Evolutionary conservation across 2,113 vertebrate genomes (phyloP).

Genomic region (Hiodon tergisus): DNA sequence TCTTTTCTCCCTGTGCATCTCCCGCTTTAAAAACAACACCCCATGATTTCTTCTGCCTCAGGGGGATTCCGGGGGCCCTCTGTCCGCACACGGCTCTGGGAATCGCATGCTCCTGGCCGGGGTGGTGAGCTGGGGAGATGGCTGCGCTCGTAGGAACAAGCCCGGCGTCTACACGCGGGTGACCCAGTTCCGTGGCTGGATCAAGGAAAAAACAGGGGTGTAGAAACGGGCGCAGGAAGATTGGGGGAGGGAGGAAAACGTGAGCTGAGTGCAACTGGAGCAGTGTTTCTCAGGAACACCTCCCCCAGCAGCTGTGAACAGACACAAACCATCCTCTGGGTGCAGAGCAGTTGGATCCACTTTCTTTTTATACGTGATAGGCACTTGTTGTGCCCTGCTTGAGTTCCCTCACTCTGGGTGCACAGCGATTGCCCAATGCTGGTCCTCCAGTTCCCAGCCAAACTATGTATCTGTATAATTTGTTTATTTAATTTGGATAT

Average conservation of each 20-base stretch:
- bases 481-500: no score
- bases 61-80: conserved; percentile 86
- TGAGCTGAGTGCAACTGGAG: background rate
- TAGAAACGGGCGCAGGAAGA: conserved; percentile 18
- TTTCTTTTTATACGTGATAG: no score
- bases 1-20: background rate
- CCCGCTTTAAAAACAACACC: background rate
- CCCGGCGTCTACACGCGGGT: conserved; percentile 78
- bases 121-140: conserved; percentile 86
- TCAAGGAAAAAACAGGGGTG: conserved; percentile 45
- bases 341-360: background rate
- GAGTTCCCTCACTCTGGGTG: background rate
- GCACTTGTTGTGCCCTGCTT: background rate
- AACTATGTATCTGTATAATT: no score
- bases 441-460: no score
- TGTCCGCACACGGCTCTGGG: conserved; percentile 56
- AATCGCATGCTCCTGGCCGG: conserved; percentile 69
- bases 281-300: background rate
- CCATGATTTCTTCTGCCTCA: conserved; percentile 34
- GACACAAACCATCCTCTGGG: background rate
- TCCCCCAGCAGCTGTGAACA: no score
- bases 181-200: conserved; percentile 72
- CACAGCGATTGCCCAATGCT: background rate
- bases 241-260: background rate
- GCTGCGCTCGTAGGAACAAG: conserved; percentile 70